Conservation (phyloP, 2,113 vertebrate genomes). For the Chlorodrepanis virens region DNA sequence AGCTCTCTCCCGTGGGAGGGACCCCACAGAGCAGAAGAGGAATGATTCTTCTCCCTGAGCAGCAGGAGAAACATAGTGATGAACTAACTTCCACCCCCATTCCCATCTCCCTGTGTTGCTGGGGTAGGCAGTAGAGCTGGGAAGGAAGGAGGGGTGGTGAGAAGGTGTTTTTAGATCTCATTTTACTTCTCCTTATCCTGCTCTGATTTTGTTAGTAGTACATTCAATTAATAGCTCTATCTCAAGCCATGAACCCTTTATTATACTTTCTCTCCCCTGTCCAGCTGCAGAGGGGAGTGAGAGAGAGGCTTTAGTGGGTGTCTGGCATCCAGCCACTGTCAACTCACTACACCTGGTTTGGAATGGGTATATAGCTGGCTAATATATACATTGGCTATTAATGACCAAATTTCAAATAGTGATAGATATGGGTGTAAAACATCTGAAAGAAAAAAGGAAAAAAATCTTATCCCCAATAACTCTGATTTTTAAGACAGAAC, state of each 20-base stretch:
- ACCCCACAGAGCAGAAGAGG: rapidly evolving
- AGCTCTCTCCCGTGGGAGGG: rapidly evolving
- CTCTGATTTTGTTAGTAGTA: background rate
- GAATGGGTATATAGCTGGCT: background rate
- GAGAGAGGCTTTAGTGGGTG: background rate
- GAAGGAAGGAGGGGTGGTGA: background rate
- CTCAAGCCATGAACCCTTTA: background rate
- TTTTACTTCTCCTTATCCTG: background rate
- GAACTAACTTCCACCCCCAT: background rate
- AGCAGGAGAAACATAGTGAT: background rate
- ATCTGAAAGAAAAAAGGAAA: background rate
- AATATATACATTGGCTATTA: background rate
- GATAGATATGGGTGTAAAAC: background rate
- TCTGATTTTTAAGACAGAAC: background rate
- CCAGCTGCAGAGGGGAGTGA: background rate
- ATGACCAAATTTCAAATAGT: background rate
- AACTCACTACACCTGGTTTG: background rate
- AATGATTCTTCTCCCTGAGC: background rate
- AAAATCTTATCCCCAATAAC: background rate
- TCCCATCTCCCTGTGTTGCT: rapidly evolving
- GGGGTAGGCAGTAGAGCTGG: background rate
- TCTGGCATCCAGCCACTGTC: background rate
- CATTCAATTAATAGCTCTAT: background rate
- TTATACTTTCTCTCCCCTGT: background rate
- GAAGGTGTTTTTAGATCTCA: background rate